These are phyloP conservation scores for Hydrotaea cyrtoneurina DNA, from an alignment of 2,888 invertebrate genomes.

Conservation along the genomic window DNA sequence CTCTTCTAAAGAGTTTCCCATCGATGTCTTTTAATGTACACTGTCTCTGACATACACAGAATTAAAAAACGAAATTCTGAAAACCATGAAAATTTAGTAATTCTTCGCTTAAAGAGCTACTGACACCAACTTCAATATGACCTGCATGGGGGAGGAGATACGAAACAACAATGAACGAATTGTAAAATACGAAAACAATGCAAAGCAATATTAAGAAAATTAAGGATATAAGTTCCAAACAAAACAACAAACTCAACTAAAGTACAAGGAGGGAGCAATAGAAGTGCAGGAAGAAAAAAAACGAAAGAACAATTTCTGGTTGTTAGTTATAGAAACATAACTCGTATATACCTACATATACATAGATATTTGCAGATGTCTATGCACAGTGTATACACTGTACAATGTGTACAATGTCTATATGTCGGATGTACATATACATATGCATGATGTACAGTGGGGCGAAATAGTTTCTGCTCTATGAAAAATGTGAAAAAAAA, in stretches of 20 bases:
- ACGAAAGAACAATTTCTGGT: conserved; percentile 33
- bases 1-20: too few species aligned
- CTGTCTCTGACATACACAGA: too few species aligned
- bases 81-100: too few species aligned
- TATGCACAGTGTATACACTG: background rate
- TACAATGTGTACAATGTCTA: background rate
- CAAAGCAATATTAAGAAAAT: conserved; percentile 42
- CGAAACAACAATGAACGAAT: background rate
- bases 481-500: too few species aligned
- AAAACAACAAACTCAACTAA: conserved; percentile 5
- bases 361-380: background rate
- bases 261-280: background rate
- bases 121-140: background rate
- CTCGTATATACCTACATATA: background rate
- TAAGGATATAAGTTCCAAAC: conserved; percentile 34
- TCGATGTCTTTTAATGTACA: too few species aligned
- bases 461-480: too few species aligned
- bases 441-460: background rate
- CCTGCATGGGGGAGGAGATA: background rate
- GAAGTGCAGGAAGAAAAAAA: background rate
- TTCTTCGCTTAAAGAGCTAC: background rate
- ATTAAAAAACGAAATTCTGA: too few species aligned
- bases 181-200: conserved; percentile 39
- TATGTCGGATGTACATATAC: background rate
- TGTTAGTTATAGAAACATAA: conserved; percentile 33